phyloP scores from a whole-genome alignment of 2,888 invertebrate species.

The Temnothorax ravouxi region DNA sequence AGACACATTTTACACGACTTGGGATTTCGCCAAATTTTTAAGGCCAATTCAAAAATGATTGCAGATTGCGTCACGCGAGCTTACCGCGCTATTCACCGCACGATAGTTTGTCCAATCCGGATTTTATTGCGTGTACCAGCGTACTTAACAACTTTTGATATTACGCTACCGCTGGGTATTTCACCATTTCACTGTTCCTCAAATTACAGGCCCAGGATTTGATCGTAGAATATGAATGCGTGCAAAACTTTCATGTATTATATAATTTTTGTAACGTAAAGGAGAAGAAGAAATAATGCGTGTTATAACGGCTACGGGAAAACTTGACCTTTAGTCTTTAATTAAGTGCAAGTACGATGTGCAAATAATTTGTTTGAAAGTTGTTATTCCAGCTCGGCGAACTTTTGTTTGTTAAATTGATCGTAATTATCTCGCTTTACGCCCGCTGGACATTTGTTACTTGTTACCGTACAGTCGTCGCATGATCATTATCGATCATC shows the following conservation, averaged over 20 bases:
- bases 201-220: slow-evolving; percentile 39
- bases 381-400: slow-evolving; percentile 35
- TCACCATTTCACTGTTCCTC: slow-evolving; percentile 32
- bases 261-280: slow-evolving; percentile 2
- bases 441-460: slow-evolving; percentile 11
- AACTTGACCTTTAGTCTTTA: slow-evolving; percentile 37
- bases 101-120: slow-evolving; percentile 47
- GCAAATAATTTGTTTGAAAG: slow-evolving; percentile 32
- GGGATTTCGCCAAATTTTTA: slow-evolving; percentile 5
- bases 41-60: slow-evolving; percentile 8
- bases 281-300: background rate
- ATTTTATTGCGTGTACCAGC: slow-evolving; percentile 40
- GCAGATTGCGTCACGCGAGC: slow-evolving; percentile 40
- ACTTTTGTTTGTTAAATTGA: slow-evolving; percentile 33
- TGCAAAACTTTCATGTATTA: slow-evolving; percentile 1
- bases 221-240: slow-evolving; percentile 19
- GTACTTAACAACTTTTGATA: slow-evolving; percentile 42
- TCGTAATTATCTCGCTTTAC: slow-evolving; percentile 49
- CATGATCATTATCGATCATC: slow-evolving; percentile 13
- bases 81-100: slow-evolving; percentile 13
- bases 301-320: background rate
- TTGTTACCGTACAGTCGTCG: background rate
- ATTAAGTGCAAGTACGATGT: slow-evolving; percentile 21
- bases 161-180: slow-evolving; percentile 24
- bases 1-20: background rate